Base-by-base conservation (phyloP, 64 coral and sea anemone species). In the Catalaphyllia jardinei region DNA sequence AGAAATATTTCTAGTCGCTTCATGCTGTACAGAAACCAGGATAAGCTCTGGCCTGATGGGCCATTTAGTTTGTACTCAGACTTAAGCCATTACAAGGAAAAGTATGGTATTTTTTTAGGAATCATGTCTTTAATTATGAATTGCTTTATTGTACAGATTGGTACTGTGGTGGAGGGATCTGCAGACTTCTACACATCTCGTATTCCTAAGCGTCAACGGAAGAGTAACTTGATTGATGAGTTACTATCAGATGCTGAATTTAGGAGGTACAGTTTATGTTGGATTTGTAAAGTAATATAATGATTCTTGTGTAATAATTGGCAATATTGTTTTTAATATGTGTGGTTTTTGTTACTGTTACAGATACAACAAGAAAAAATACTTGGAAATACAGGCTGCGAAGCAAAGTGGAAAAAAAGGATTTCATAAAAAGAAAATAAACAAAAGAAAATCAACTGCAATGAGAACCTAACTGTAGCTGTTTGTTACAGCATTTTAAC, bases 321-420 rank as follows among this genome's bases (percentile, higher is more conserved):
- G 42, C 42, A 46, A 46, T 46, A 46, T 7, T 7, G 6, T 46
- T 46, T n/a, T 4, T 46, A 46, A 46, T 46, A 90, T 60, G 28
- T 19, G 10, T 46, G 22, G 29, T 67, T 8, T 82, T 82, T 86
- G 4, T 73, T 57, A 14, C 69, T 87, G 27, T 74, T 89, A 49
- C 67, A 99, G 97, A 64, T 99, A 95, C 80, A 99, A 99, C 91
- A 99, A 99, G 74, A 93, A 90, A 87, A 99, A 95, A 82, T 99
- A 74, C 73, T 69, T 93, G 14, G 97, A 99, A 91, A 95, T 99
- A 63, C 97, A 99, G 88, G 78, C 97, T 35, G 71, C 88, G 19
- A 95, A 89, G 42, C 87, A 99, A 91, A 91, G 91, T 69, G 97
- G 97, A 62, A 99, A 84, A 64, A 99, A 95, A 61, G 88, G 97